Conservation (phyloP, 2,797 vertebrate species). For the Buphagus erythrorhynchus region DNA sequence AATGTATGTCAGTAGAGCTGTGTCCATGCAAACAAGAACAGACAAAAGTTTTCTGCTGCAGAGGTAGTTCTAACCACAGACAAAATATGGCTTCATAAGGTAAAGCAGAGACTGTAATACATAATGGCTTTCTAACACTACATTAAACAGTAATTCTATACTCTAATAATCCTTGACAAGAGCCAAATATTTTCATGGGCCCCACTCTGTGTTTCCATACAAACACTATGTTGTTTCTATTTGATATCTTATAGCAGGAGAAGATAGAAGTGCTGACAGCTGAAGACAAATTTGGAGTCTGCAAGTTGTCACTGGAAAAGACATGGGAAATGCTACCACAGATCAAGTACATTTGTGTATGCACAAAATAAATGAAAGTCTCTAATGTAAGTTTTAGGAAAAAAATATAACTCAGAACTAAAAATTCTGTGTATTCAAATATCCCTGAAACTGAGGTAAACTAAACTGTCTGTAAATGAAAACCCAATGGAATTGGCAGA, state of each 20-base stretch:
- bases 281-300: neutral
- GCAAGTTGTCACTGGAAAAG: neutral
- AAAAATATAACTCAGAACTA: neutral
- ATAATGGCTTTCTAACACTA: neutral
- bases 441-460: neutral
- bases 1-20: neutral
- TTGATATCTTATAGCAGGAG: neutral
- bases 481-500: neutral
- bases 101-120: neutral
- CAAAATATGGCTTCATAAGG: neutral
- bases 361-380: neutral
- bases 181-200: neutral
- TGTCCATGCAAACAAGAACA: neutral
- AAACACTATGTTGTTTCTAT: neutral
- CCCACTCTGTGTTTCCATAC: neutral
- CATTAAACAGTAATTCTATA: neutral
- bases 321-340: neutral
- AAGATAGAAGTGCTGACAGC: neutral
- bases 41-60: neutral
- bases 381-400: neutral
- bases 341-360: neutral
- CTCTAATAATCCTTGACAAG: neutral
- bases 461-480: neutral
- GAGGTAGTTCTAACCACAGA: neutral
- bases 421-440: neutral